phyloP scores from a whole-genome alignment of 1,140 invertebrate species.

The Drosophila nikananu region DNA sequence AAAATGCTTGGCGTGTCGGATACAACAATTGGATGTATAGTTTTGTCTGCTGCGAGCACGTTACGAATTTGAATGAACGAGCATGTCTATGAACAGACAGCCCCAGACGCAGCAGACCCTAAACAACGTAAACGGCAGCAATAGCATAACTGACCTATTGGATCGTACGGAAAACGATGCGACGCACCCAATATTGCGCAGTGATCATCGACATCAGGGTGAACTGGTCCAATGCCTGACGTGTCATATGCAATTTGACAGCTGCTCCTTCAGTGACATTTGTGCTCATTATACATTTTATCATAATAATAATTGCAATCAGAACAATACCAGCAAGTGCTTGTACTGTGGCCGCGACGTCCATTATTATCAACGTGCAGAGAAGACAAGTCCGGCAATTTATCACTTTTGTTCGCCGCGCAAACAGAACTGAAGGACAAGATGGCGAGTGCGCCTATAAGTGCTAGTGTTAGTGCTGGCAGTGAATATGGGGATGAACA shows the following conservation, averaged over 20 bases:
- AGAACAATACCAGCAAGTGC: slow-evolving; percentile 37
- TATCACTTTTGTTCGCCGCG: slow-evolving; percentile 64
- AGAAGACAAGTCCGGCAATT: slow-evolving; percentile 20
- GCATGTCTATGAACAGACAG: slow-evolving; percentile 29
- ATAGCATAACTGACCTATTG: slow-evolving; percentile 7
- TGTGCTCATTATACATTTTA: slow-evolving; percentile 62
- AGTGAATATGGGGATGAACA: slow-evolving; percentile 14
- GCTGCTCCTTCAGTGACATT: slow-evolving; percentile 59
- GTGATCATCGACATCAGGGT: slow-evolving; percentile 52
- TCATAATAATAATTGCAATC: slow-evolving; percentile 17
- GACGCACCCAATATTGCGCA: slow-evolving; percentile 64
- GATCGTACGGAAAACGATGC: slow-evolving; percentile 72
- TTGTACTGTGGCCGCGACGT: slow-evolving; percentile 63
- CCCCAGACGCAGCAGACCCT: background rate
- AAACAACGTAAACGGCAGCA: background rate
- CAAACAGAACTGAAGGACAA: slow-evolving; percentile 19
- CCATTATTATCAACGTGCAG: slow-evolving; percentile 39
- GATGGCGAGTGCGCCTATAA: slow-evolving; percentile 22
- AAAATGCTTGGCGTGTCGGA: slow-evolving; percentile 19
- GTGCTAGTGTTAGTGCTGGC: slow-evolving; percentile 2
- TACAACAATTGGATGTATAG: background rate
- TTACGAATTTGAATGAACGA: slow-evolving; percentile 18
- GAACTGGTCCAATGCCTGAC: slow-evolving; percentile 61
- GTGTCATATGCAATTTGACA: slow-evolving; percentile 48
- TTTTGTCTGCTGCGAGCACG: slow-evolving; percentile 3